phyloP scores from a whole-genome alignment of 2,797 vertebrate genomes.

The Petrocephalus sullivani region DNA sequence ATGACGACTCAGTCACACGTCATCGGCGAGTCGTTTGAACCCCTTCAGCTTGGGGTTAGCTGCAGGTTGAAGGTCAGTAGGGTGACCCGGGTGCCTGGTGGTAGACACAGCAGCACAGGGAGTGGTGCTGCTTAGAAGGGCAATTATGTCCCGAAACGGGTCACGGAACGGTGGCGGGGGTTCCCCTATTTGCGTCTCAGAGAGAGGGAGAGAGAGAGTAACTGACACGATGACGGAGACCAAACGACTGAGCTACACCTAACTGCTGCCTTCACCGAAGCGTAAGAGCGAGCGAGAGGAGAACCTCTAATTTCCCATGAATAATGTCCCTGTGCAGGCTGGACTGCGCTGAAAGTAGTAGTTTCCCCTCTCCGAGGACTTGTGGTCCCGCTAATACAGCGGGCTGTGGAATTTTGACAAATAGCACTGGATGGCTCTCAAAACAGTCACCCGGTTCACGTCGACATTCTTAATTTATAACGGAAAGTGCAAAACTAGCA shows the following conservation, averaged over 20 bases:
- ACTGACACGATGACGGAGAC: conserved; percentile 43
- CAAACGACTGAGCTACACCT: conserved; percentile 44
- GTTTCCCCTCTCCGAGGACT: conserved; percentile 59
- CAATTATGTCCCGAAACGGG: background rate
- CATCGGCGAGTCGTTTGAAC: background rate
- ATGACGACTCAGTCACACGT: background rate
- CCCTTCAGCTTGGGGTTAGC: background rate
- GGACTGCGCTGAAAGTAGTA: conserved; percentile 52
- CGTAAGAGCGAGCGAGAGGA: conserved; percentile 36
- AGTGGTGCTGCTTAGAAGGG: background rate
- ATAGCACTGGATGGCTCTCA: conserved; percentile 28
- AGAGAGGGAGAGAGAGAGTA: conserved; percentile 22
- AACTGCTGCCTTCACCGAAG: conserved; percentile 54
- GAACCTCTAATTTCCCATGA: conserved; percentile 63
- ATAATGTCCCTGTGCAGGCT: conserved; percentile 55
- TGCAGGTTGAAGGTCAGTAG: background rate
- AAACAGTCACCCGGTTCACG: background rate
- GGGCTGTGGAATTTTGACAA: conserved; percentile 52
- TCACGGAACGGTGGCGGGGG: conserved; percentile 37
- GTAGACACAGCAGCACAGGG: background rate
- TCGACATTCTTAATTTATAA: conserved; percentile 11
- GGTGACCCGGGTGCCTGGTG: background rate
- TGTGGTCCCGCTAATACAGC: conserved; percentile 56
- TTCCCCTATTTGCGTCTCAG: conserved; percentile 42
- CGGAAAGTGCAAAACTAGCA: conserved; percentile 13